A percentile compares a stretch with the other conserved stretches of the same genome.
These are phyloP conservation scores for Myxocyprinus asiaticus DNA, from an alignment of 2,113 vertebrate species.

Conservation along the genomic window DNA sequence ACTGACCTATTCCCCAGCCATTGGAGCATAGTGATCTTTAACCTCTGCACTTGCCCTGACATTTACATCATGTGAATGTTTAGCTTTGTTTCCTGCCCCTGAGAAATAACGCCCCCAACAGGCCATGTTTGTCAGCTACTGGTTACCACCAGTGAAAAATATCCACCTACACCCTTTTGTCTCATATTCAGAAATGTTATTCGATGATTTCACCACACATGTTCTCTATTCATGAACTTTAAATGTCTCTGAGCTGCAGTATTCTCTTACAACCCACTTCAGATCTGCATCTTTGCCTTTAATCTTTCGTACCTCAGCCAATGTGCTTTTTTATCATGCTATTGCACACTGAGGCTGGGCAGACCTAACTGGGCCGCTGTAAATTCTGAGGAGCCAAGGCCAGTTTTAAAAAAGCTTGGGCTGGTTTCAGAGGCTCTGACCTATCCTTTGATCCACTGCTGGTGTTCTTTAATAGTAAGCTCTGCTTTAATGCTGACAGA, in stretches of 20 bases:
- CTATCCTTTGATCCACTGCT: slow-evolving; percentile 46
- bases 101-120: slow-evolving; percentile 15
- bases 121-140: slow-evolving; percentile 9
- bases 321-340: slow-evolving; percentile 43
- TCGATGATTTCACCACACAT: slow-evolving; percentile 17
- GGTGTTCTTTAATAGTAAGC: slow-evolving; percentile 43
- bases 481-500: slow-evolving; percentile 37
- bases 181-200: slow-evolving; percentile 38
- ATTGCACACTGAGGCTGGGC: slow-evolving; percentile 20
- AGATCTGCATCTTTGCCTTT: slow-evolving; percentile 13
- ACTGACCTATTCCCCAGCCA: slow-evolving; percentile 34
- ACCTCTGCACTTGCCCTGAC: slow-evolving; percentile 34
- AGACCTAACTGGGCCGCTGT: slow-evolving; percentile 23
- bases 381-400: slow-evolving; percentile 7
- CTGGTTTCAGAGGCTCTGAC: slow-evolving; percentile 45
- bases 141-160: background rate
- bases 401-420: slow-evolving; percentile 13
- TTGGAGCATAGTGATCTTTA: slow-evolving; percentile 31
- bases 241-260: slow-evolving; percentile 6
- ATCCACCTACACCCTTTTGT: slow-evolving; percentile 8
- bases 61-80: slow-evolving; percentile 34
- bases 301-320: slow-evolving; percentile 29
- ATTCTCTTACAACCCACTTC: background rate
- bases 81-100: slow-evolving; percentile 28
- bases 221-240: slow-evolving; percentile 24